Conservation (phyloP, 2,888 invertebrate species). For the Orthosia gracilis region DNA sequence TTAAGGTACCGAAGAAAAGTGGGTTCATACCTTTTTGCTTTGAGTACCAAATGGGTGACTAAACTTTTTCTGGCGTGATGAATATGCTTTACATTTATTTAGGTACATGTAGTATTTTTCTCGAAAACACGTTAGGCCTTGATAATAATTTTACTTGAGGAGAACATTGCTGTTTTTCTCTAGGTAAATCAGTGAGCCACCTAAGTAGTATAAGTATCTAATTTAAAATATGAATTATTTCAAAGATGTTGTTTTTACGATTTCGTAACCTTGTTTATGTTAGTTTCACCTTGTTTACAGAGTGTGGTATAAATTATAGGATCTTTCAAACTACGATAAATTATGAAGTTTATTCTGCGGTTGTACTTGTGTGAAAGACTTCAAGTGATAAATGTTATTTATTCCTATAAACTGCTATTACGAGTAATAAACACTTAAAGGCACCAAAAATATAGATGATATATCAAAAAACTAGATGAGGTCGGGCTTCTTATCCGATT, state of each 20-base stretch:
- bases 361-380: neutral
- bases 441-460: neutral
- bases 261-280: conserved; percentile 5
- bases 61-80: conserved; percentile 17
- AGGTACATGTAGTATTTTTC: neutral
- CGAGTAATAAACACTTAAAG: neutral
- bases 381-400: neutral
- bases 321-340: neutral
- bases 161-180: neutral
- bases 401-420: neutral
- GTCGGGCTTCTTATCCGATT: neutral
- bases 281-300: conserved; percentile 30
- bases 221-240: neutral
- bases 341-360: neutral
- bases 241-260: neutral
- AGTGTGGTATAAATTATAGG: conserved; percentile 19
- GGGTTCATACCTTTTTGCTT: conserved; percentile 13
- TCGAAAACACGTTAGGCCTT: neutral
- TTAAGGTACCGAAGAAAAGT: conserved; percentile 19
- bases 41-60: conserved; percentile 7
- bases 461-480: neutral
- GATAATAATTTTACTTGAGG: conserved; percentile 3
- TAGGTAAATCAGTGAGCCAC: neutral
- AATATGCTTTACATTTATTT: conserved; percentile 4
- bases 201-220: neutral